Percentiles rank a stretch among this genome's conserved stretches.
Conservation (phyloP, 2,888 invertebrate species). For the Seira sanloemensis region DNA sequence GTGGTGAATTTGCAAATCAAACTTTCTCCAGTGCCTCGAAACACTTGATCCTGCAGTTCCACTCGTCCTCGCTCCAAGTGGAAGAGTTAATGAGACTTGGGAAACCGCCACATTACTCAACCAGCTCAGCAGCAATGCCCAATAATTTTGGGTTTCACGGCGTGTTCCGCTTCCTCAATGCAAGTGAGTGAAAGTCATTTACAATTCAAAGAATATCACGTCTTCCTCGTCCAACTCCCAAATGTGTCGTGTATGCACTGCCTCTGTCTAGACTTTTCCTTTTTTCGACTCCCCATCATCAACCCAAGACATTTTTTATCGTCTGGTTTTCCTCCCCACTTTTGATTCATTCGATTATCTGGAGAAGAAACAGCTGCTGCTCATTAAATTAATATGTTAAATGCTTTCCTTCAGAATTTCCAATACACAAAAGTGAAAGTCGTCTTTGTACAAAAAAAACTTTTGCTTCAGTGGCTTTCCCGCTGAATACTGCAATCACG, state of each 20-base stretch:
- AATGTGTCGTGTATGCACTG: background rate
- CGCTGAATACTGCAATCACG: too few relatives aligned
- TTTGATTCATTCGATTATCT: constrained; percentile 3
- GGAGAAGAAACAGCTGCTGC: background rate
- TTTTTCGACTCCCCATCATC: background rate
- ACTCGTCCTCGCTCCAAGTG: constrained; percentile 76
- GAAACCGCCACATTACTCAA: constrained; percentile 23
- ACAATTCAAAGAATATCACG: background rate
- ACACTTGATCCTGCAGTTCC: constrained; percentile 85
- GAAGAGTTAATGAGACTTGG: constrained; percentile 44
- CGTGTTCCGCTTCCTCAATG: constrained; percentile 71
- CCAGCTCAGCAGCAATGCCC: constrained; percentile 23
- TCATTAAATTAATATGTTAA: too few relatives aligned
- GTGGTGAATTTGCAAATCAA: constrained; percentile 84
- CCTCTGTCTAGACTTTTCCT: background rate
- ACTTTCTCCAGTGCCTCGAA: constrained; percentile 86
- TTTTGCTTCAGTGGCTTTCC: too few relatives aligned
- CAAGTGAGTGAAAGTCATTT: constrained; percentile 45
- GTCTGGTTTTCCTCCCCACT: background rate
- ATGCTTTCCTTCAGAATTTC: too few relatives aligned
- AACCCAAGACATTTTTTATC: background rate
- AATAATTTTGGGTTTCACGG: constrained; percentile 67
- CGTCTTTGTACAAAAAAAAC: too few relatives aligned
- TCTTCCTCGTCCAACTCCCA: too few relatives aligned
- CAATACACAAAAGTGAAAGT: too few relatives aligned